phyloP scores from a whole-genome alignment of 1,140 invertebrate species.

The Whitmania pigra region DNA sequence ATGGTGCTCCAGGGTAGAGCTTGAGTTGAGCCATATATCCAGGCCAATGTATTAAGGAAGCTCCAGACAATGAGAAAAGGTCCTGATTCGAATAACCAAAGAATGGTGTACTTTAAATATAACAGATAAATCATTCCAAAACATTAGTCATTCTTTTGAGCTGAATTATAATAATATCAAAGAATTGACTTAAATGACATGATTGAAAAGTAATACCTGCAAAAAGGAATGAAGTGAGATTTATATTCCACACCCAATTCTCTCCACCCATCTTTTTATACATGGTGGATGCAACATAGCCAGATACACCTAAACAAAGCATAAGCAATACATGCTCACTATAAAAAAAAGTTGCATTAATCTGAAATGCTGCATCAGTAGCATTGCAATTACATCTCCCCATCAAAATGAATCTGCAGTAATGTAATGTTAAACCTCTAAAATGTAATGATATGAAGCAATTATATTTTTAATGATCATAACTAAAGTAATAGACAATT shows the following conservation, averaged over 20 bases:
- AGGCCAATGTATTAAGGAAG: conserved; percentile 46
- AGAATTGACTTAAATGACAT: not conserved
- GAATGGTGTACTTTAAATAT: no score
- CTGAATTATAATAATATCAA: no score
- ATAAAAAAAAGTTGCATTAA: no score
- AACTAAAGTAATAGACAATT: not conserved
- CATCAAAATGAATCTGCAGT: not conserved
- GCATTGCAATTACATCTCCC: no score
- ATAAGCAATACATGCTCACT: no score
- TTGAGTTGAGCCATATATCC: conserved; percentile 48
- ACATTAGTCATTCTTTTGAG: no score
- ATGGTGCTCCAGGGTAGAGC: conserved; percentile 46
- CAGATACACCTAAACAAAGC: conserved; percentile 41
- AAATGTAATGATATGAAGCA: not conserved
- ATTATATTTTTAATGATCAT: not conserved
- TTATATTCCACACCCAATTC: conserved; percentile 48
- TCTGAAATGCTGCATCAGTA: no score
- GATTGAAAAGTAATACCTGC: conserved; percentile 33
- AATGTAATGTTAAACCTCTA: not conserved
- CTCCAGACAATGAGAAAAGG: conserved; percentile 48
- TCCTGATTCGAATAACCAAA: conserved; percentile 33
- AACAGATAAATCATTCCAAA: no score
- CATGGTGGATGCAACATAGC: conserved; percentile 44
- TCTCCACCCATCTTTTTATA: conserved; percentile 46
- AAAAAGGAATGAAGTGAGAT: conserved; percentile 46